Evolutionary conservation across 2,888 invertebrate species (phyloP), one percentile per base, ranked within the genome.

Genomic region (Belgica antarctica): DNA sequence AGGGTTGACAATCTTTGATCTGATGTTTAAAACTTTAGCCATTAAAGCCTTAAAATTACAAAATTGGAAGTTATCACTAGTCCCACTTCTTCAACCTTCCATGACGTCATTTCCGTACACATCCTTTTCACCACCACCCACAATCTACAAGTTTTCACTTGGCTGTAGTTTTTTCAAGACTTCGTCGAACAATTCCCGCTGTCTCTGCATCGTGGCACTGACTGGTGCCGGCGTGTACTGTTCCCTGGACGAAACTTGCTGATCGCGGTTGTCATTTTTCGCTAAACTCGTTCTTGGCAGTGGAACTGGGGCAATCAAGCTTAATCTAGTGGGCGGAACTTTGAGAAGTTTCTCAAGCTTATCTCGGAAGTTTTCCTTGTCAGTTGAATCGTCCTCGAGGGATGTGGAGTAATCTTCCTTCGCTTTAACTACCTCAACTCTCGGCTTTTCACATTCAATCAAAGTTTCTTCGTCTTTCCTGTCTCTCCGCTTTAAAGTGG

Each of bases 391-490:
- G 34, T 31, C 34, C n/a, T 62, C 22, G 1, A 27, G 27, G 5
- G 61, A 61, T 2, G 31, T 17, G 12, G 57, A 5, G 10, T 15
- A 5, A 8, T 17, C n/a, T 62, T 62, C 27, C 2, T 34, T 10
- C 5, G 5, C 15, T 62, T 62, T 19, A 10, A 8, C 70, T 71
- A 2, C n/a, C n/a, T n/a, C n/a, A n/a, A n/a, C n/a, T n/a, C n/a
- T n/a, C n/a, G n/a, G n/a, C n/a, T n/a, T n/a, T n/a, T n/a, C n/a
- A n/a, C n/a, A n/a, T n/a, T n/a, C n/a, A n/a, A n/a, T n/a, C n/a
- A n/a, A n/a, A n/a, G n/a, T n/a, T 72, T 25, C 74, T 76, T 76
- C 36, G 76, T 76, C 62, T 75, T 73, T 71, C 74, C 75, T 68
- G 72, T 72, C 46, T 46, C 66, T 24, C 68, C 28, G 19, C 68